phyloP scores from a whole-genome alignment of 2,888 invertebrate species.

The Drosophila emarginata region DNA sequence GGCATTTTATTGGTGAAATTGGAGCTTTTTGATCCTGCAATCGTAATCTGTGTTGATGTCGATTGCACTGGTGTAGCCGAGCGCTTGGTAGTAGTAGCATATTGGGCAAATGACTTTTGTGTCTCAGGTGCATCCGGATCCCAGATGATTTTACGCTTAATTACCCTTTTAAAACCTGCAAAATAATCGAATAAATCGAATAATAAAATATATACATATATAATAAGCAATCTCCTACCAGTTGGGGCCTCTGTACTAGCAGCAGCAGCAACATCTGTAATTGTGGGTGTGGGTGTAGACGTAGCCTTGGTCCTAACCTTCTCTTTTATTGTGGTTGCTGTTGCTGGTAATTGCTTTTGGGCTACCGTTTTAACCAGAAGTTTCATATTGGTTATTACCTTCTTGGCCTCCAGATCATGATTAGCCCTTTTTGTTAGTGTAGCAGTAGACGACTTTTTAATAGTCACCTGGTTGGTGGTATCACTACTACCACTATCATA shows the following conservation, averaged over 20 bases:
- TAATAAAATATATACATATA: no score
- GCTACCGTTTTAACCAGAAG: conserved; percentile 38
- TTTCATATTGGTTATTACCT: conserved; percentile 34
- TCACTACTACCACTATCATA: conserved; percentile 58
- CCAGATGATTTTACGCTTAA: conserved; percentile 89
- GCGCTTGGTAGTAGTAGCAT: conserved; percentile 68
- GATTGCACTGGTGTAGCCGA: conserved; percentile 20
- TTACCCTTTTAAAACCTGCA: conserved; percentile 83
- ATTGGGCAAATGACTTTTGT: conserved; percentile 73
- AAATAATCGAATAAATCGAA: neutral
- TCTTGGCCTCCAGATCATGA: conserved; percentile 9
- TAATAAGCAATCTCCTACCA: conserved; percentile 1
- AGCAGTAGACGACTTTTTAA: conserved; percentile 23
- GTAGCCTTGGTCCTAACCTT: neutral
- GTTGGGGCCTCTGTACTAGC: conserved; percentile 10
- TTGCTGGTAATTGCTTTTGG: conserved; percentile 18
- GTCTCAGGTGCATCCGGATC: conserved; percentile 85
- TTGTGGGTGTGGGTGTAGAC: neutral
- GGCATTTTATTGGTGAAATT: conserved; percentile 4
- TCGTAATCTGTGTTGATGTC: neutral
- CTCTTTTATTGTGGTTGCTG: neutral
- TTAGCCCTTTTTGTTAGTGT: neutral
- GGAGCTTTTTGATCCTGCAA: neutral
- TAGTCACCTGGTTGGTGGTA: conserved; percentile 10
- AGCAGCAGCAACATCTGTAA: neutral